Conservation (phyloP, 2,113 vertebrate species). For the Desmodus rotundus region DNA sequence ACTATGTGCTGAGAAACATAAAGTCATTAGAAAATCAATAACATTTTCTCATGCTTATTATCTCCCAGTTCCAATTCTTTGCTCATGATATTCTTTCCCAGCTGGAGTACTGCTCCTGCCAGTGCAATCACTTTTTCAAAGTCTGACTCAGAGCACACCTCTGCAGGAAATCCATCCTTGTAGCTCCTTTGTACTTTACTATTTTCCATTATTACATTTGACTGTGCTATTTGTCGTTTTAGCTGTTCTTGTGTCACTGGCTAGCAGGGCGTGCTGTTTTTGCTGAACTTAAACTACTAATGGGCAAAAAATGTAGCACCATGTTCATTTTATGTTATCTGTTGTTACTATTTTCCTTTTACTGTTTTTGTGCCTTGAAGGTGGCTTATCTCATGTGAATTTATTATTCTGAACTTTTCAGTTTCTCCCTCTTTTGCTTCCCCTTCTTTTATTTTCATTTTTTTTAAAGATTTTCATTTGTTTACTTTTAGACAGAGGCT, state of each 20-base stretch:
- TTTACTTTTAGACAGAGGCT: no score
- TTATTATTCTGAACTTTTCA: not conserved
- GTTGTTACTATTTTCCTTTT: not conserved
- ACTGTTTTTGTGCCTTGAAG: not conserved
- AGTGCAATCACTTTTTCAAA: not conserved
- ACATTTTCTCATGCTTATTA: not conserved
- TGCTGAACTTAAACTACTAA: not conserved
- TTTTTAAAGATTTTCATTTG: no score
- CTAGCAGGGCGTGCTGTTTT: not conserved
- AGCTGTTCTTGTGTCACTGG: not conserved
- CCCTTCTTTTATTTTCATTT: not conserved
- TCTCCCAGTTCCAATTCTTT: not conserved
- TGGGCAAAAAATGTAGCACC: not conserved
- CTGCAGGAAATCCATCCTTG: not conserved
- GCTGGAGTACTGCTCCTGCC: not conserved
- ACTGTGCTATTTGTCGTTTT: not conserved
- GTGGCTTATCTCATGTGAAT: not conserved
- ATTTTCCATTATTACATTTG: not conserved
- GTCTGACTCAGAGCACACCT: not conserved
- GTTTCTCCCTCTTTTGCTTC: fast-evolving
- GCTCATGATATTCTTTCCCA: not conserved
- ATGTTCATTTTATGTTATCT: not conserved
- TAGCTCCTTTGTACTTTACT: not conserved
- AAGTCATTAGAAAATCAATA: not conserved
- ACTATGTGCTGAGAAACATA: not conserved